Conservation (phyloP, 2,888 invertebrate genomes). For the Polylopha cassiicola region DNA sequence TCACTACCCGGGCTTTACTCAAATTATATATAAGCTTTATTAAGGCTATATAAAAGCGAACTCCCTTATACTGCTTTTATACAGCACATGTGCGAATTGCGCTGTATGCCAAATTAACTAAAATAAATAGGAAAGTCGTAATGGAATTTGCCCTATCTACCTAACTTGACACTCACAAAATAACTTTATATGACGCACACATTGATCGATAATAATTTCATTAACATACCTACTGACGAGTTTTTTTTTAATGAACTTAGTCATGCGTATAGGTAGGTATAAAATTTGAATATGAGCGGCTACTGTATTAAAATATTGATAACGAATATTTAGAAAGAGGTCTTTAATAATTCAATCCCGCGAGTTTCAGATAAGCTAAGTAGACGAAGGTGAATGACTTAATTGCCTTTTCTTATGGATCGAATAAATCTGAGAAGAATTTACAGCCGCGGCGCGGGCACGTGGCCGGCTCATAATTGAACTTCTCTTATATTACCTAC, state of each 20-base stretch:
- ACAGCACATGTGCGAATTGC: no score
- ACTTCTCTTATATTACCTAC: slow-evolving; percentile 25
- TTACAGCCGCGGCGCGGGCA: slow-evolving; percentile 41
- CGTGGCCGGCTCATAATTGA: slow-evolving; percentile 50
- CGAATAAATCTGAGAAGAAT: slow-evolving; percentile 49
- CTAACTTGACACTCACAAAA: slow-evolving; percentile 11
- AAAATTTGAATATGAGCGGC: slow-evolving; percentile 71
- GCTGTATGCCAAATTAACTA: no score
- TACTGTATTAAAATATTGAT: slow-evolving; percentile 76
- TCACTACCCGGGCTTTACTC: no score
- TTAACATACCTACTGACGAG: slow-evolving; percentile 6
- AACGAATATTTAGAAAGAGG: slow-evolving; percentile 62
- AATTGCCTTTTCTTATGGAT: slow-evolving; percentile 50
- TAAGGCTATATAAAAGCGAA: no score
- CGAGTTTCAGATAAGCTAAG: slow-evolving; percentile 59
- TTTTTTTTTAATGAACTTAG: slow-evolving; percentile 61
- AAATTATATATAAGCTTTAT: no score
- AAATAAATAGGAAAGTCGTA: no score
- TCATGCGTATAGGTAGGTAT: slow-evolving; percentile 70
- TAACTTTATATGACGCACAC: no score
- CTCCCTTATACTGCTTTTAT: no score
- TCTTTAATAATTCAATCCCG: slow-evolving; percentile 69
- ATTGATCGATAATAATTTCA: slow-evolving; percentile 9
- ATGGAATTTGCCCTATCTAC: slow-evolving; percentile 1
- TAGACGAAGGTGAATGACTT: slow-evolving; percentile 51